These are phyloP conservation scores for Pectinophora gossypiella DNA, from an alignment of 1,140 invertebrate species.

Conservation along the genomic window DNA sequence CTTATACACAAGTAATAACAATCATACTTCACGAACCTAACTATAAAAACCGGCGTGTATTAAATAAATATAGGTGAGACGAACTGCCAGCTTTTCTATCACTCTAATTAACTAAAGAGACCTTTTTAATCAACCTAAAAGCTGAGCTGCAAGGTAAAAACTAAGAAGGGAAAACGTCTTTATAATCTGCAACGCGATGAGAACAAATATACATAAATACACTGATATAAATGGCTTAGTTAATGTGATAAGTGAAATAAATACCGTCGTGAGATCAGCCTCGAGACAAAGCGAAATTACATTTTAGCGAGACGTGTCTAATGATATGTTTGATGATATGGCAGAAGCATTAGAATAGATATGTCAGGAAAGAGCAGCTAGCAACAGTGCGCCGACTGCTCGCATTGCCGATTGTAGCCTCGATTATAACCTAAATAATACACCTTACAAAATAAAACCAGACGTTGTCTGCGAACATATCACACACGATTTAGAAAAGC, in stretches of 20 bases:
- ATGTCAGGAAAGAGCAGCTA: neutral
- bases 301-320: neutral
- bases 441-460: neutral
- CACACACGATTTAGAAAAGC: neutral
- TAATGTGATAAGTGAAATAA: neutral
- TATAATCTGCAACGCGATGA: neutral
- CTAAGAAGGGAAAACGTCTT: neutral
- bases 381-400: neutral
- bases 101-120: neutral
- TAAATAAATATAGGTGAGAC: constrained; percentile 1
- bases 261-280: neutral
- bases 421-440: neutral
- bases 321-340: neutral
- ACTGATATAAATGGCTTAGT: neutral
- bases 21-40: constrained; percentile 8
- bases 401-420: neutral
- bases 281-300: neutral
- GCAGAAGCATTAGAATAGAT: neutral
- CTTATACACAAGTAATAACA: constrained; percentile 10
- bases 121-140: constrained; percentile 6
- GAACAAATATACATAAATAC: neutral
- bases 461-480: neutral
- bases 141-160: neutral
- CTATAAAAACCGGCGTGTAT: constrained; percentile 11
- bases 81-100: neutral